Evolutionary conservation across 2,888 invertebrate genomes (phyloP).

Genomic region (Athalia circularis): DNA sequence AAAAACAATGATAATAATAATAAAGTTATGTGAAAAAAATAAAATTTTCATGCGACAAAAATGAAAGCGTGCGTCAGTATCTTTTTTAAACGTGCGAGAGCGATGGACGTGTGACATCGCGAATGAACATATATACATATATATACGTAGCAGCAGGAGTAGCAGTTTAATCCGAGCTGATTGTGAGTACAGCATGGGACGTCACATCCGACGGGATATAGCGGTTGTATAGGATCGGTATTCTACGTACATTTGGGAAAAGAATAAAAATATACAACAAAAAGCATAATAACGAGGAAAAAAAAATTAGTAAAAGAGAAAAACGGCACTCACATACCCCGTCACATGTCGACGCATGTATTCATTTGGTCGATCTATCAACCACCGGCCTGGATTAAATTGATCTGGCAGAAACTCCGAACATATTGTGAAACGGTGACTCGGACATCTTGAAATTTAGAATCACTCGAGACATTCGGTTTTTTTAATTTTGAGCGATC

Average conservation of each 20-base stretch:
- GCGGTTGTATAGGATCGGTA: too few species aligned
- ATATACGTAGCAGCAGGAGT: background rate
- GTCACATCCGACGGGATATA: too few species aligned
- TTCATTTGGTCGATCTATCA: slow-evolving; percentile 20
- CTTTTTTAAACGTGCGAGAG: slow-evolving; percentile 4
- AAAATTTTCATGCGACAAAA: background rate
- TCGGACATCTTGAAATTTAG: background rate
- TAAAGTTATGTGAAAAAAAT: background rate
- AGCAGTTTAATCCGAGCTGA: too few species aligned
- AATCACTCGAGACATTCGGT: background rate
- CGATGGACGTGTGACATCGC: slow-evolving; percentile 24
- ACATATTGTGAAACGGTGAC: background rate
- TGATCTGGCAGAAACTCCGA: background rate
- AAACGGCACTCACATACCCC: background rate
- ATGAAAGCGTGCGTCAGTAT: background rate
- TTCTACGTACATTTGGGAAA: too few species aligned
- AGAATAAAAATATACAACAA: background rate
- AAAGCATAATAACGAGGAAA: background rate
- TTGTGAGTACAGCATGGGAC: too few species aligned
- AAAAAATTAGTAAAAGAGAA: background rate
- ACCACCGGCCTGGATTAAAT: slow-evolving; percentile 9
- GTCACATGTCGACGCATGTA: background rate
- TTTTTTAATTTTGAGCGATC: background rate
- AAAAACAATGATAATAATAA: background rate
- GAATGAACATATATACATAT: slow-evolving; percentile 1